Conservation (phyloP, 2,888 invertebrate species). For the Maniola hyperantus region DNA sequence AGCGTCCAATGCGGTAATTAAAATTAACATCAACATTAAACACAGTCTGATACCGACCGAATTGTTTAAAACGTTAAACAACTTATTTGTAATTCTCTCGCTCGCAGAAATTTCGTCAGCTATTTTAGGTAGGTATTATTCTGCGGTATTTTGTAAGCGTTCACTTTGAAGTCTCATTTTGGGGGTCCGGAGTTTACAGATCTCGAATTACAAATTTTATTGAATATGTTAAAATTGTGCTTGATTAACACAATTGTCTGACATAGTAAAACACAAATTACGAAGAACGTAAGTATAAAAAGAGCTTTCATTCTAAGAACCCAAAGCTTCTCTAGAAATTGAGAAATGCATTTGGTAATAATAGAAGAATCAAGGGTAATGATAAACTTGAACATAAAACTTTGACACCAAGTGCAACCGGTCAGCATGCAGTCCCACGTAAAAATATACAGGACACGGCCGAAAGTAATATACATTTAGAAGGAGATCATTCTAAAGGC, state of each 20-base stretch:
- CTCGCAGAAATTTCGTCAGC: slow-evolving; percentile 20
- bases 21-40: slow-evolving; percentile 16
- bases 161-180: slow-evolving; percentile 25
- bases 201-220: not conserved
- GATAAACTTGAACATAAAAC: too few species aligned
- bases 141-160: slow-evolving; percentile 24
- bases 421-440: too few species aligned
- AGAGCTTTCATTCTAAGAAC: too few species aligned
- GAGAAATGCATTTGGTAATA: too few species aligned
- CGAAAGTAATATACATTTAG: too few species aligned
- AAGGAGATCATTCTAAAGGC: too few species aligned
- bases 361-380: too few species aligned
- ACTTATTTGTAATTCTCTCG: slow-evolving; percentile 24
- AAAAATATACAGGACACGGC: too few species aligned
- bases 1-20: slow-evolving; percentile 12
- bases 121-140: slow-evolving; percentile 15
- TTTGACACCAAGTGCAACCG: too few species aligned
- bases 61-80: slow-evolving; percentile 17
- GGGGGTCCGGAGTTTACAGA: not conserved
- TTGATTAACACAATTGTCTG: not conserved
- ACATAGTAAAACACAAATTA: not conserved
- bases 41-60: slow-evolving; percentile 8
- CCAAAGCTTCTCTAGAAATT: too few species aligned
- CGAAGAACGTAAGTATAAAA: too few species aligned
- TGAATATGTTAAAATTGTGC: not conserved